Base-by-base conservation (phyloP, 2,797 vertebrate species). In the Anisognathus igniventris region DNA sequence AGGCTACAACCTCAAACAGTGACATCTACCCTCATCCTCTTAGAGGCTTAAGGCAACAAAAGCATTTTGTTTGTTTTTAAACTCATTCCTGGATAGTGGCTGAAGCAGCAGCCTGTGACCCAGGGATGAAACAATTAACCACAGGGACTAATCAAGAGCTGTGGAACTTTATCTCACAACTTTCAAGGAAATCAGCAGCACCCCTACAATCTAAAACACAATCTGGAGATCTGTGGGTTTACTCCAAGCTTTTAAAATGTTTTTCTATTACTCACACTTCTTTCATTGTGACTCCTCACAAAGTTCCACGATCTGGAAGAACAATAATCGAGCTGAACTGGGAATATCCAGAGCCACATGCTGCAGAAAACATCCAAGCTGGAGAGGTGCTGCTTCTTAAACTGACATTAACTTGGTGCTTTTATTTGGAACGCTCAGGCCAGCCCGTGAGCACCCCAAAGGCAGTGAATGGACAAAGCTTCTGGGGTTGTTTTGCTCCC, bases 31-130 rank as follows among this genome's bases (percentile, higher is more conserved):
- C 90, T 84, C 78, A 80, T 86, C 95, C 86, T 89, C 60, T 95
- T 64, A 80, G 2, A 65, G 54, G 68, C 65, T 92, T 70, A 93
- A 9, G 80, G 88, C 71, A 85, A 95, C 80, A 87, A 75, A 95
- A 94, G 86, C 56, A 42, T 82, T 89, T 60, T 79, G 84, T 93
- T 96, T 96, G 90, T 95, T 92, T 94, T 89, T 78, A 48, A 93
- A 85, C 70, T 81, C 37, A 0, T 56, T 62, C 54, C 56, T 58
- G 67, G 48, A 66, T 48, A 35, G 8, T 1, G 56, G 74, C 64
- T 86, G 88, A 71, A 92, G 82, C 2, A 86, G 80, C 80, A 84
- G 74, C 56, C 73, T 58, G 73, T 91, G 87, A 91, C 73, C 68
- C 77, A 62, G 2, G 19, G 70, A 66, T 4, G 2, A 71, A 84